Base-by-base conservation (phyloP, 2,888 invertebrate species). In the Spialia ferax region DNA sequence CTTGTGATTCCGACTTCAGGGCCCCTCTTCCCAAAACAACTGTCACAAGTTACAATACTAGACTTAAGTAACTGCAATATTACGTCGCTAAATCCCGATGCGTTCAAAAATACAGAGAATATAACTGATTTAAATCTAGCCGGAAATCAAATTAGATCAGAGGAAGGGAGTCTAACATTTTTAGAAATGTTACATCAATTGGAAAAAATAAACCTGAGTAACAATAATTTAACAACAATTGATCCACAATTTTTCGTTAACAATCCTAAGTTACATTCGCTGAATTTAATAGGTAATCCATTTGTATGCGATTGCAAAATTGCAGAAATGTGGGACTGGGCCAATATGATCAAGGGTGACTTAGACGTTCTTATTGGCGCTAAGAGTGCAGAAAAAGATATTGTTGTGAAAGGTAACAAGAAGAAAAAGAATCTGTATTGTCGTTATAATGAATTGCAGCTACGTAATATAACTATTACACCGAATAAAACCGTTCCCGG, bases 241-340 rank as follows among this genome's bases (percentile, higher is more conserved):
- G 92, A 94, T 50, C 95, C 95, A 0, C 87, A 93, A 50, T 84
- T 94, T 10, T 94, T 96, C 62, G 84, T 86, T 1, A 86, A 90
- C 59, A 96, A 96, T 83, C 94, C 94, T 0, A 94, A 93, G 69
- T 78, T 96, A 4, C 86, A 94, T 67, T 95, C 95, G 2, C 75
- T 96, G 57, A 96, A 96, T 77, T 85, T 96, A 6, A 88, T 96
- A 8, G 95, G 95, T 2, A 96, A 96, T 85, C 96, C 95, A 1
- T 96, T 96, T 88, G 86, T 94, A 66, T 96, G 96, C 77, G 95
- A 96, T 75, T 96, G 96, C 75, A 94, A 95, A 71, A 94, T 96
- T 23, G 95, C 95, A 0, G 95, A 96, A 68, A 95, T 96, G 91
- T 96, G 96, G 96, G 95, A 96, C 75, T 96, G 96, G 96, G 96